Conservation (phyloP, 1,140 invertebrate species). For the Conus betulinus region DNA sequence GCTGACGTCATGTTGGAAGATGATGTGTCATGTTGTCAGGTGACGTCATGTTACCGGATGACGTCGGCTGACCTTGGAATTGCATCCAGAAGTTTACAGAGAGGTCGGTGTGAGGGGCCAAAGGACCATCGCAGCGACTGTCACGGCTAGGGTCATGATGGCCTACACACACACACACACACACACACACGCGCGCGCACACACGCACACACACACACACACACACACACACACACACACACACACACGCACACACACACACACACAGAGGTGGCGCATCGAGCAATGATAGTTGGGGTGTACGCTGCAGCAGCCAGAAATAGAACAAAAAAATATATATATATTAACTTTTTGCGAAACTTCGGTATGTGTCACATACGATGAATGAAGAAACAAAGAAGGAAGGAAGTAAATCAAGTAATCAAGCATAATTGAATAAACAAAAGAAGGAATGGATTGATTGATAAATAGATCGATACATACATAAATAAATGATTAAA, state of each 20-base stretch:
- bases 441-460: too few relatives aligned
- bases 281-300: too few relatives aligned
- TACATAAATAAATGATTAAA: too few relatives aligned
- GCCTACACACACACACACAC: constrained; percentile 4
- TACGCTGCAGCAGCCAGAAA: too few relatives aligned
- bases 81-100: not conserved
- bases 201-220: too few relatives aligned
- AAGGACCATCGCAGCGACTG: not conserved
- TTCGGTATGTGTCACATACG: too few relatives aligned
- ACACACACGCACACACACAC: constrained; percentile 14
- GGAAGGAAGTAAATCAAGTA: too few relatives aligned
- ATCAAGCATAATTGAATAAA: too few relatives aligned
- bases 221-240: not conserved
- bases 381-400: too few relatives aligned
- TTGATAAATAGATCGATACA: too few relatives aligned
- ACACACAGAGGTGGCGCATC: not conserved
- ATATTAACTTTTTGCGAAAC: too few relatives aligned
- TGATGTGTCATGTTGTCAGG: not conserved
- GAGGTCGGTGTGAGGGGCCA: not conserved
- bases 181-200: not conserved
- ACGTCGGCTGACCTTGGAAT: not conserved
- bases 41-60: not conserved
- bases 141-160: not conserved
- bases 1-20: not conserved
- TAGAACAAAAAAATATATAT: too few relatives aligned